Percentiles rank a stretch among this genome's conserved stretches.
These are phyloP conservation scores for Candidula unifasciata DNA, from an alignment of 2,888 invertebrate species.

Conservation along the genomic window DNA sequence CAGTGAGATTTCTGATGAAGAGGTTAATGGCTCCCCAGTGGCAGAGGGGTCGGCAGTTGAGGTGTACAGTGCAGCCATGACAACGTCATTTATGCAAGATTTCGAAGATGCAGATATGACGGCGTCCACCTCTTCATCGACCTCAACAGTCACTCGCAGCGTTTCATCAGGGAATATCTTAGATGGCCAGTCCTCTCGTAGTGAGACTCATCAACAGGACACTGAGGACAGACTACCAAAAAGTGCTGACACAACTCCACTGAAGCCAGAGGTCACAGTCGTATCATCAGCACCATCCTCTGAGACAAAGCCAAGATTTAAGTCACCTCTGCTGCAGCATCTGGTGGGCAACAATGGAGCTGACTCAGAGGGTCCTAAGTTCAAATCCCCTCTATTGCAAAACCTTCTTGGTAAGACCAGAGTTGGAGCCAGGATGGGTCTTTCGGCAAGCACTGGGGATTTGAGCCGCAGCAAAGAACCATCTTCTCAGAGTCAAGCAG, in stretches of 20 bases:
- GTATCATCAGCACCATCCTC: slow-evolving; percentile 37
- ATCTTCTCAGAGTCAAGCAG: slow-evolving; percentile 25
- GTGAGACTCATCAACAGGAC: not conserved
- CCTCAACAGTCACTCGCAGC: slow-evolving; percentile 31
- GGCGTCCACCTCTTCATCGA: slow-evolving; percentile 41
- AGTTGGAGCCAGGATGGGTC: slow-evolving; percentile 58
- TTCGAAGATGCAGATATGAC: slow-evolving; percentile 15
- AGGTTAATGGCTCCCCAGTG: not conserved
- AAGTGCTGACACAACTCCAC: slow-evolving; percentile 34
- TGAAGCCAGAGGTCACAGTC: slow-evolving; percentile 31
- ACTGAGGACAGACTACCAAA: slow-evolving; percentile 17
- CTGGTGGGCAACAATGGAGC: slow-evolving; percentile 65
- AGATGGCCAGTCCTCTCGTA: slow-evolving; percentile 23
- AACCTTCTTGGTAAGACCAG: slow-evolving; percentile 71
- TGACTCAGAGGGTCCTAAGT: slow-evolving; percentile 64
- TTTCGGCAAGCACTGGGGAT: slow-evolving; percentile 51
- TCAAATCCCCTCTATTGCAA: slow-evolving; percentile 74
- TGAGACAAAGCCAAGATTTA: slow-evolving; percentile 66
- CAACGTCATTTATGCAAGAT: slow-evolving; percentile 35
- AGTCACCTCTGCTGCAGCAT: slow-evolving; percentile 73
- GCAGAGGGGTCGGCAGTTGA: slow-evolving; percentile 15
- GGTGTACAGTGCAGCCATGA: slow-evolving; percentile 40
- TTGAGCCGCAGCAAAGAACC: slow-evolving; percentile 41
- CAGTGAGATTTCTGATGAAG: slow-evolving; percentile 34
- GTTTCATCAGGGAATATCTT: slow-evolving; percentile 45